Conservation (phyloP, 2,797 vertebrate genomes). For the Eutrigla gurnardus region DNA sequence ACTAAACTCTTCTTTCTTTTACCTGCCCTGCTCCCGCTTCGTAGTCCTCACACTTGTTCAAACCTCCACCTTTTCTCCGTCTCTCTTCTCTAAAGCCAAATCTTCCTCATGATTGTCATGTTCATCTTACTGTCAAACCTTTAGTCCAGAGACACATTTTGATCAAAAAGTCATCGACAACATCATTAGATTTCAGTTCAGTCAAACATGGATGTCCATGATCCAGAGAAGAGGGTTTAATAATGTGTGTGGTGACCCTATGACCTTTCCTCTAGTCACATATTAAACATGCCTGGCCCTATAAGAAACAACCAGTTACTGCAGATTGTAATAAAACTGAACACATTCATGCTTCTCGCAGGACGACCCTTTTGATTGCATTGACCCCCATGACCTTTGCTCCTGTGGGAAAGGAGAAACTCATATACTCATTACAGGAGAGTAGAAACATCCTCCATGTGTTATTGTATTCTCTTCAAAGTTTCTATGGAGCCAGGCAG, state of each 20-base stretch:
- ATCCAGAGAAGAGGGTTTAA: neutral
- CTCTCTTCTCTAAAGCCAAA: neutral
- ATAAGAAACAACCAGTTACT: neutral
- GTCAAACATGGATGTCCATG: neutral
- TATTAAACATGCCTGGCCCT: neutral
- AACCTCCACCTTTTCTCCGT: neutral
- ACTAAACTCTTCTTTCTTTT: constrained; percentile 4
- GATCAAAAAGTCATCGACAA: neutral
- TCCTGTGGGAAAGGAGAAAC: too few species aligned
- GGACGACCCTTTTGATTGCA: too few species aligned
- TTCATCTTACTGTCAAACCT: neutral
- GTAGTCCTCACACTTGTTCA: neutral
- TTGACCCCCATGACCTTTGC: too few species aligned
- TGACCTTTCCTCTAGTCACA: neutral
- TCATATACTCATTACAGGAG: neutral
- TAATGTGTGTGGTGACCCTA: neutral
- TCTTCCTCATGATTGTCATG: neutral
- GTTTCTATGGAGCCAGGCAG: neutral
- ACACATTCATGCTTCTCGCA: neutral
- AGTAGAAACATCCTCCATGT: neutral
- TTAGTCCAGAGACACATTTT: neutral
- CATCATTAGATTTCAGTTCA: neutral
- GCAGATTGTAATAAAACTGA: neutral
- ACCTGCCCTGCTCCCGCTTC: constrained; percentile 4
- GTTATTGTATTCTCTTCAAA: neutral